A percentile compares a stretch with the other conserved stretches of the same genome.
Conservation (phyloP, 2,888 invertebrate species). For the Dasypolia templi region DNA sequence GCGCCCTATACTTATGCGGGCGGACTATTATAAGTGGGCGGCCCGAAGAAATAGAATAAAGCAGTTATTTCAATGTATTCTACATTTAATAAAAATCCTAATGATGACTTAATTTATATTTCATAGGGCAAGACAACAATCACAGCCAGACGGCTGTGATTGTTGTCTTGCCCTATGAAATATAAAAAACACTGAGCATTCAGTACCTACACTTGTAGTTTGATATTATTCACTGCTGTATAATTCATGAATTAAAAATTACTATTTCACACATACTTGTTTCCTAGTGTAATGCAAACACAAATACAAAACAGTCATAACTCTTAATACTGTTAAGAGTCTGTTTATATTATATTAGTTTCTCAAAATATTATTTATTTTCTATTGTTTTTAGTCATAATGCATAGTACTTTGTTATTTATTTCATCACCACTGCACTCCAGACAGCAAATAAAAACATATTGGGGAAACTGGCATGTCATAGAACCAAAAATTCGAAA, state of each 20-base stretch:
- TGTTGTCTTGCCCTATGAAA: too few relatives aligned
- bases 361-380: too few relatives aligned
- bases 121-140: constrained; percentile 15
- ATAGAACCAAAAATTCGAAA: neutral
- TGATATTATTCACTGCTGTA: neutral
- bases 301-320: neutral
- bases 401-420: neutral
- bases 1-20: too few relatives aligned
- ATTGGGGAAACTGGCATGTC: neutral
- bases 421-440: neutral
- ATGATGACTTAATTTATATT: neutral
- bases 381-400: neutral
- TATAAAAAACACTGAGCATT: neutral
- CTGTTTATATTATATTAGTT: neutral
- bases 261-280: neutral
- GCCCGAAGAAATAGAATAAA: neutral
- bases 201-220: neutral
- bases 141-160: neutral
- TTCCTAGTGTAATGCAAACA: neutral
- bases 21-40: neutral
- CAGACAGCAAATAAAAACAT: neutral
- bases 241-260: neutral
- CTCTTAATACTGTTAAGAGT: too few relatives aligned
- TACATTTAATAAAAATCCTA: neutral
- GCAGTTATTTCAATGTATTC: neutral